Percentiles rank a stretch among this genome's conserved stretches.
These are phyloP conservation scores for Amphiura filiformis DNA, from an alignment of 35 echinoderm and acorn worm species.

Conservation along the genomic window DNA sequence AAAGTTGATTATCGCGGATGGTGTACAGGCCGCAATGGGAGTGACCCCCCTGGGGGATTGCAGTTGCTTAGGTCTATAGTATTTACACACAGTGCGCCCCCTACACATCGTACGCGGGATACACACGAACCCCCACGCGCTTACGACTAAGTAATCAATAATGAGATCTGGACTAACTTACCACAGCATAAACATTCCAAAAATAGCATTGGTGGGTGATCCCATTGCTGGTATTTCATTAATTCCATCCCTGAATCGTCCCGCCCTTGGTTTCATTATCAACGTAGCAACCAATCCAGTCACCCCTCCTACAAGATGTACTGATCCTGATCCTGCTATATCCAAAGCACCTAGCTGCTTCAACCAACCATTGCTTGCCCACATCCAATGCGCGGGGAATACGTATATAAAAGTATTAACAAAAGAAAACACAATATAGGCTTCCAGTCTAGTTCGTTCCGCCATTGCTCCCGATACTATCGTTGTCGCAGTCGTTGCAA, in stretches of 20 bases:
- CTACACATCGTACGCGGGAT: too few relatives aligned
- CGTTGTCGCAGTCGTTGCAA: slow-evolving; percentile 93
- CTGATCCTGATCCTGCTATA: slow-evolving; percentile 78
- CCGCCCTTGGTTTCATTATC: slow-evolving; percentile 82
- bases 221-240: slow-evolving; percentile 42
- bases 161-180: too few relatives aligned
- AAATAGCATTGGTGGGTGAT: slow-evolving; percentile 78
- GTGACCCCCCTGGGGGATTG: too few relatives aligned
- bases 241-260: slow-evolving; percentile 54
- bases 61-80: too few relatives aligned
- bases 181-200: slow-evolving; percentile 99
- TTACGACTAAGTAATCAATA: too few relatives aligned
- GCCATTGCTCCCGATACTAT: slow-evolving; percentile 93
- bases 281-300: slow-evolving; percentile 87
- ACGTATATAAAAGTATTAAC: slow-evolving; percentile 90
- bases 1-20: too few relatives aligned
- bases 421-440: slow-evolving; percentile 91
- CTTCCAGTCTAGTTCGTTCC: slow-evolving; percentile 89
- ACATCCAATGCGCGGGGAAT: slow-evolving; percentile 88
- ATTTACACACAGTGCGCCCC: too few relatives aligned
- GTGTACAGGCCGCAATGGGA: too few relatives aligned
- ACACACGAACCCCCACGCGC: too few relatives aligned
- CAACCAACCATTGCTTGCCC: slow-evolving; percentile 80
- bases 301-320: slow-evolving; percentile 89
- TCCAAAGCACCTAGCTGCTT: slow-evolving; percentile 62